Evolutionary conservation across 2,113 vertebrate species (phyloP).

Genomic region (Procapra przewalskii): DNA sequence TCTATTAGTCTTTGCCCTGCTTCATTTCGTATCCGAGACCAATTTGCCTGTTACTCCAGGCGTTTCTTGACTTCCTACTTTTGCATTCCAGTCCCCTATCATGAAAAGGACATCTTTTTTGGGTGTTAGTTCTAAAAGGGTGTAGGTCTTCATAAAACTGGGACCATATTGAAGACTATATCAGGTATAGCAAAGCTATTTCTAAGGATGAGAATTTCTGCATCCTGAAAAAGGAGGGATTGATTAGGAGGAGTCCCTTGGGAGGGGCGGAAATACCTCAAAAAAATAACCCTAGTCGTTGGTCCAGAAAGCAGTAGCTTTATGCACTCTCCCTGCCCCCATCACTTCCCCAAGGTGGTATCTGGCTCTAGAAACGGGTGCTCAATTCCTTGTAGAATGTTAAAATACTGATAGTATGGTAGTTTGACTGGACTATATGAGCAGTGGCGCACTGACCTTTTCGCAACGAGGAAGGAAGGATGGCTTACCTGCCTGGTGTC

Average conservation of each 20-base stretch:
- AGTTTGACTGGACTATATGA: conserved; percentile 42
- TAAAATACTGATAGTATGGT: conserved; percentile 1
- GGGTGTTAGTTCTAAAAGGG: no score
- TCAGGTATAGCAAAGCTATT: not conserved
- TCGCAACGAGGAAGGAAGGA: not conserved
- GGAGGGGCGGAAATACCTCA: conserved; percentile 45
- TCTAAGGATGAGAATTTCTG: conserved; percentile 54
- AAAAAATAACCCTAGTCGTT: not conserved
- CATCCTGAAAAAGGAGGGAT: conserved; percentile 45
- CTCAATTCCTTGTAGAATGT: conserved; percentile 56
- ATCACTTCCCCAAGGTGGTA: not conserved
- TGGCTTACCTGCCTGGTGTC: not conserved
- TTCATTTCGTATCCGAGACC: no score
- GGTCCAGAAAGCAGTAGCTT: conserved; percentile 22
- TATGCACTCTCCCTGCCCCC: not conserved
- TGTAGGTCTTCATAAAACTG: not conserved
- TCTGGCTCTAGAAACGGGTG: conserved; percentile 64
- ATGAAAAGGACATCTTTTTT: no score
- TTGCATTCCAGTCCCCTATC: no score
- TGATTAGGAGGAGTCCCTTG: conserved; percentile 47
- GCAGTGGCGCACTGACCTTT: not conserved
- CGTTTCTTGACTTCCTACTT: no score
- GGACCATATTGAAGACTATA: not conserved
- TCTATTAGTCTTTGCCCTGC: no score
- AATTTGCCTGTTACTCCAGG: no score